A percentile compares a stretch with the other conserved stretches of the same genome.
phyloP scores from a whole-genome alignment of 2,888 invertebrate genomes.

The Dasypogon diadema region DNA sequence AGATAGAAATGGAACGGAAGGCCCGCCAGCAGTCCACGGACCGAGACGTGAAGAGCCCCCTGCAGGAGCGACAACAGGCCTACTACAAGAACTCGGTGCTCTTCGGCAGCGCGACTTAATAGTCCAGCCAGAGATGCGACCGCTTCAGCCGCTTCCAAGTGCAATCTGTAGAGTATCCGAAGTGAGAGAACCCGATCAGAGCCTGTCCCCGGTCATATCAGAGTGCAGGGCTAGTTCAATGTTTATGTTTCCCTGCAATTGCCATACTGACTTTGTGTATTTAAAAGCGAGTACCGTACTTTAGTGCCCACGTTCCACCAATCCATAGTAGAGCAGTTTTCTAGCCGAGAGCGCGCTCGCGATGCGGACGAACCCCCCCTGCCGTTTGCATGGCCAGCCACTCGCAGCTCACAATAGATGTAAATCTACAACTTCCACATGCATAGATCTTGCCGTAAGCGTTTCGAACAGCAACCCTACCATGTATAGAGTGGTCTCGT shows the following conservation, averaged over 20 bases:
- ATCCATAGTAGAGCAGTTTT: not conserved
- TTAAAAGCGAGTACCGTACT: conserved; percentile 1
- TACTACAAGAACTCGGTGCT: conserved; percentile 93
- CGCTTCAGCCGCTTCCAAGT: not conserved
- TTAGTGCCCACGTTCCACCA: not conserved
- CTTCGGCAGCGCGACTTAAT: conserved; percentile 88
- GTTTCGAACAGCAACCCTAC: conserved; percentile 15
- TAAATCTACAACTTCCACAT: conserved; percentile 28
- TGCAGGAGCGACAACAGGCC: conserved; percentile 80
- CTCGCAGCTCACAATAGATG: not conserved
- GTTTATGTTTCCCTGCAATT: not conserved
- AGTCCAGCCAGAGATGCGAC: conserved; percentile 56
- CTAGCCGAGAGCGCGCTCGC: not conserved
- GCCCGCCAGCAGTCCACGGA: conserved; percentile 83
- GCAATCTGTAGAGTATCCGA: not conserved
- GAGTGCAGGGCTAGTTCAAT: not conserved
- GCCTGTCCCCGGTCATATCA: not conserved
- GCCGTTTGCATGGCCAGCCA: not conserved
- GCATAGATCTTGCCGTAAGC: conserved; percentile 29
- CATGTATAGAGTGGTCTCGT: conserved; percentile 17
- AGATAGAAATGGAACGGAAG: conserved; percentile 89
- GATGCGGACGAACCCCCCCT: not conserved
- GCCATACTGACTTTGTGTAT: not conserved
- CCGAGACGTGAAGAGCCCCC: conserved; percentile 86
- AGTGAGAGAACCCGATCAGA: not conserved